Base-by-base conservation (phyloP, 2,888 invertebrate genomes). In the Brenthis ino region DNA sequence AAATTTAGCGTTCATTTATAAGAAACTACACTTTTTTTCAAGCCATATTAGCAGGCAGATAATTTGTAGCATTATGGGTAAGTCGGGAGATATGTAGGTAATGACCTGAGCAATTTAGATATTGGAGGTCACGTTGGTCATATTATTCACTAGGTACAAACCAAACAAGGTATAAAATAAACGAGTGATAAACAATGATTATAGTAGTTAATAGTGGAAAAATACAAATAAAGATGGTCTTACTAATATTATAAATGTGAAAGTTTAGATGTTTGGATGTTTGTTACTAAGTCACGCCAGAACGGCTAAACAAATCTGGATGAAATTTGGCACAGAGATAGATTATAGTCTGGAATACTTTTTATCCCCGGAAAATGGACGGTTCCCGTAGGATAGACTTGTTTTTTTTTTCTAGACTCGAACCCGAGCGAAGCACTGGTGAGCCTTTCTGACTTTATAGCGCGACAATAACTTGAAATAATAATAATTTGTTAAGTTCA, bases 1-100 rank as follows among this genome's bases (percentile, higher is more conserved):
- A 37, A 53, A 65, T 43, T 56, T 24, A 55, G 55, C 53, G 37
- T 14, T 56, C 6, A 50, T 33, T 48, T 55, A 56, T 56, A 28
- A 20, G 20, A 53, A 56, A 48, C 33, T 47, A 48, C 6, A 13
- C 28, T 50, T 56, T 47, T n/a, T 48, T 13, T 33, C 12, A 12
- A 56, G 1, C 11, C 43, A 48, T 48, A 65, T 16, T 56, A 56
- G 12, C 37, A 1, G 37, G 37, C 48, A 14, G 24, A 47, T 47
- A n/a, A 48, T 13, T 56, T 12, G 24, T 14, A 55, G 48, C 16
- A 33, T 16, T 16, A 64, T 48, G 47, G 16, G 28, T 8, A 33
- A 1, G 51, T 51, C 33, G 8, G 33, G 12, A 57, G 11, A 50
- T 50, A 6, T 28, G 28, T 28, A 28, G 28, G 33, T 60, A 60